These are phyloP conservation scores for Zaprionus taronus DNA, from an alignment of 1,140 invertebrate genomes.

Conservation along the genomic window DNA sequence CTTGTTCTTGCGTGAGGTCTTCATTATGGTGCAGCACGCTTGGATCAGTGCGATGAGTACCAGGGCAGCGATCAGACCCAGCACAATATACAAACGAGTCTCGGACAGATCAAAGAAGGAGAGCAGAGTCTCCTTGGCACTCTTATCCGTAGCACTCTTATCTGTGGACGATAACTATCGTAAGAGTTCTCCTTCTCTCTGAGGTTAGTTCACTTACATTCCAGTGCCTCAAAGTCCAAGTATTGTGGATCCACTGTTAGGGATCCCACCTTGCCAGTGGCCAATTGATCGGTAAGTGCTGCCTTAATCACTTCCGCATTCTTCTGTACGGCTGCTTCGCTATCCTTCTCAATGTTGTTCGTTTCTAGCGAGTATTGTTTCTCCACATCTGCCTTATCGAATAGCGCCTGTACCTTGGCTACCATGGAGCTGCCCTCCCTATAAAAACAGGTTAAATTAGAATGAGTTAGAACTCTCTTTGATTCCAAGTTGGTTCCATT, in stretches of 20 bases:
- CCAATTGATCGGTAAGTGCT: slow-evolving; percentile 88
- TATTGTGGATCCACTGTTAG: slow-evolving; percentile 92
- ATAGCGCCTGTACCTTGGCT: slow-evolving; percentile 88
- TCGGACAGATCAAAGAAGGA: slow-evolving; percentile 87
- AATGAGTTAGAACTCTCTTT: background rate
- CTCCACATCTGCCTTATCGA: slow-evolving; percentile 88
- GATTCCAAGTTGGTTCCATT: too few species aligned
- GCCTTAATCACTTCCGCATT: slow-evolving; percentile 85
- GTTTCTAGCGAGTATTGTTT: slow-evolving; percentile 85
- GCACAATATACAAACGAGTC: slow-evolving; percentile 92
- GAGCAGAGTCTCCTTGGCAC: slow-evolving; percentile 74
- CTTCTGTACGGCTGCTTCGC: slow-evolving; percentile 78
- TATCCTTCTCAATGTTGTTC: slow-evolving; percentile 80
- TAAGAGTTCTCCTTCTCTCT: background rate
- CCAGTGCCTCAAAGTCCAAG: slow-evolving; percentile 88
- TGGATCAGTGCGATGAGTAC: slow-evolving; percentile 92
- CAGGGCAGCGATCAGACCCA: slow-evolving; percentile 92
- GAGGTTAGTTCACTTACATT: slow-evolving; percentile 84
- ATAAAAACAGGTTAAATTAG: slow-evolving; percentile 34
- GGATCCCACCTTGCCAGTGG: slow-evolving; percentile 89
- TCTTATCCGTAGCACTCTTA: slow-evolving; percentile 59
- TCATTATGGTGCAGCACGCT: slow-evolving; percentile 93
- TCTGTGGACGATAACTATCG: slow-evolving; percentile 34
- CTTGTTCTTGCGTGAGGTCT: slow-evolving; percentile 88
- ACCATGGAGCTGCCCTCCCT: slow-evolving; percentile 87